Base-by-base conservation (phyloP, 2,113 vertebrate species). In the Silurus meridionalis region DNA sequence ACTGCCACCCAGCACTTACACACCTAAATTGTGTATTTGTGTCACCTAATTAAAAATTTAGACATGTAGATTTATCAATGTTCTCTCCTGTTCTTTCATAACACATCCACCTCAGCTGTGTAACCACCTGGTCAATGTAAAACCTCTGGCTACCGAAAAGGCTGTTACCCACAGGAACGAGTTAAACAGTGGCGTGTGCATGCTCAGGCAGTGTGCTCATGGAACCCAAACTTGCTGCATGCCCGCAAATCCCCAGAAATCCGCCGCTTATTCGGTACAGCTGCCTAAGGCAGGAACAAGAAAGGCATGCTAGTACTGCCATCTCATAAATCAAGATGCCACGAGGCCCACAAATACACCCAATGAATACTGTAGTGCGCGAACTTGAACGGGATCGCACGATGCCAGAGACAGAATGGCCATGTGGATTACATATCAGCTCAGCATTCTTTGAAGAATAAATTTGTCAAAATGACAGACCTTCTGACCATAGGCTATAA, bases 281-380 rank as follows among this genome's bases (percentile, higher is more conserved):
- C 91, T 86, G 84, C 86, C 83, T 25, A 50, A 84, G 86, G 87
- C 85, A 77, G 82, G 69, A 9, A 50, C 79, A 72, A 58, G 53
- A 86, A 21, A 77, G 83, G 80, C 72, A 90, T 88, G 80, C 88
- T 82, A 85, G 80, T 48, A 87, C 84, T 85, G 86, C 86, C 74
- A 89, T 67, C 75, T 77, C 82, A 83, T 91, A 91, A 90, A 91
- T 90, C 89, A 88, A 88, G 69, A 87, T 86, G 86, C 58, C 60
- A 53, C 75, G 77, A 52, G 67, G 23, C 46, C 86, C 72, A 50
- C 82, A 55, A 60, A 69, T 79, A 86, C 85, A 82, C 64, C 74
- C 83, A 87, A 78, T 64, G 74, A 86, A 46, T 46, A 74, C 67
- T 75, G 80, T 77, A 82, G 69, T 55, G 13, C 48, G 66, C 48